Percentiles rank a stretch among this genome's conserved stretches.
Conservation (phyloP, 2,113 vertebrate genomes). For the Phoxinus phoxinus region DNA sequence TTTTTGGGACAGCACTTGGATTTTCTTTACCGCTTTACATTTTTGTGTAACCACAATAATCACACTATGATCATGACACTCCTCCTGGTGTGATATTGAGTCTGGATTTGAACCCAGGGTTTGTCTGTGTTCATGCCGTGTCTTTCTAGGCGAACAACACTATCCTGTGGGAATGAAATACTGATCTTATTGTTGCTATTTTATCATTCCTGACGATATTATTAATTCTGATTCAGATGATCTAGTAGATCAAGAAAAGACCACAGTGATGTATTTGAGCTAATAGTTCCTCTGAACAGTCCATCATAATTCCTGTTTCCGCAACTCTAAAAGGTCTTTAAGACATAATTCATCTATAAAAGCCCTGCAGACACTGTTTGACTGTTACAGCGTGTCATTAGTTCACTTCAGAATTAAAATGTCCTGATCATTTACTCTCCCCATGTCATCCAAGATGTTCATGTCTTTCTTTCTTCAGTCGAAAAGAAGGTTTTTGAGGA, state of each 20-base stretch:
- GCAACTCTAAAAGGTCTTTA: neutral
- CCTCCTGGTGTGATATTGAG: neutral
- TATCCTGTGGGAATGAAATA: neutral
- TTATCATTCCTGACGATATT: conserved; percentile 59
- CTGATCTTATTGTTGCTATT: conserved; percentile 60
- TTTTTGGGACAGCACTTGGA: neutral
- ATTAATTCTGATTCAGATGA: conserved; percentile 48
- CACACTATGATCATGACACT: neutral
- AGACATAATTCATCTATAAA: neutral
- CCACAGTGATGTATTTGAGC: conserved; percentile 47
- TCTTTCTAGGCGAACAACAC: neutral
- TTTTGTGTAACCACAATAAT: neutral
- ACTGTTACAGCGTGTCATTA: too few species aligned
- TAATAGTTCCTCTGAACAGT: too few species aligned
- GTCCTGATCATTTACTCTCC: too few species aligned
- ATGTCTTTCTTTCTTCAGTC: too few species aligned
- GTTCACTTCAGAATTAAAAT: too few species aligned
- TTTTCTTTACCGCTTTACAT: neutral
- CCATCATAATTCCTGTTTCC: neutral
- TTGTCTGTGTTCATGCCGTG: neutral
- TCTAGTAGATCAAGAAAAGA: conserved; percentile 73
- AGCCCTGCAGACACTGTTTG: neutral
- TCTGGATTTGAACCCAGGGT: neutral
- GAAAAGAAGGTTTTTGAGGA: too few species aligned
- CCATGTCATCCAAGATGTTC: too few species aligned